These are phyloP conservation scores for Parapristionchus giblindavisi DNA, from an alignment of 2,888 invertebrate species.

Conservation along the genomic window DNA sequence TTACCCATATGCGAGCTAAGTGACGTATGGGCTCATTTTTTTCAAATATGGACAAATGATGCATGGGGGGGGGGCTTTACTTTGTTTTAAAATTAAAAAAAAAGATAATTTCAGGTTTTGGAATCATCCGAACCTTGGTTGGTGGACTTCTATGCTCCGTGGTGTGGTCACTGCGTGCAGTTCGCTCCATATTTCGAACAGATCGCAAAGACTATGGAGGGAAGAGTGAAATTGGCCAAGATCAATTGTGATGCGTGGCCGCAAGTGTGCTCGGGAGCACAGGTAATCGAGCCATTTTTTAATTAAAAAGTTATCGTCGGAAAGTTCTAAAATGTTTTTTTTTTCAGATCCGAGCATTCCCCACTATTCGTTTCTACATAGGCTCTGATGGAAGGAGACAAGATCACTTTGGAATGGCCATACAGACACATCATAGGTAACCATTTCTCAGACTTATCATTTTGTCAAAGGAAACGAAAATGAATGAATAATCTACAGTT, in stretches of 20 bases:
- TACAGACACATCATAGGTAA: constrained; percentile 55
- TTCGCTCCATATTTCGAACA: constrained; percentile 79
- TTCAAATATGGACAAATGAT: too few species aligned
- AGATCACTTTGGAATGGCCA: constrained; percentile 54
- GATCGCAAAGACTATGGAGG: constrained; percentile 71
- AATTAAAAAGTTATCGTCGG: neutral
- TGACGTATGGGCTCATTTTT: too few species aligned
- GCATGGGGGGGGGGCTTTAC: neutral
- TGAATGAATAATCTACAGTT: neutral
- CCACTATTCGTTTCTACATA: constrained; percentile 75
- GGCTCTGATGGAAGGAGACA: constrained; percentile 53
- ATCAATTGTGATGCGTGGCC: constrained; percentile 77
- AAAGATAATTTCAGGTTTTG: constrained; percentile 70
- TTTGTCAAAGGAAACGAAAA: neutral
- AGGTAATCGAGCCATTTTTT: constrained; percentile 51
- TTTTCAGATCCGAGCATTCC: constrained; percentile 74
- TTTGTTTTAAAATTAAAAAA: constrained; percentile 10
- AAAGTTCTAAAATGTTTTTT: neutral
- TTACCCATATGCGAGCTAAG: too few species aligned
- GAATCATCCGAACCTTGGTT: constrained; percentile 74
- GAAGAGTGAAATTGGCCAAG: constrained; percentile 76
- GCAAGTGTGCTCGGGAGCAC: constrained; percentile 74
- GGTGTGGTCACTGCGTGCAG: constrained; percentile 76
- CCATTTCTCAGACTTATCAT: constrained; percentile 43
- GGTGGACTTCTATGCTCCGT: constrained; percentile 72